Percentiles rank a stretch among this genome's conserved stretches.
Conservation (phyloP, 2,113 vertebrate species). For the Tachuris rubrigastra region DNA sequence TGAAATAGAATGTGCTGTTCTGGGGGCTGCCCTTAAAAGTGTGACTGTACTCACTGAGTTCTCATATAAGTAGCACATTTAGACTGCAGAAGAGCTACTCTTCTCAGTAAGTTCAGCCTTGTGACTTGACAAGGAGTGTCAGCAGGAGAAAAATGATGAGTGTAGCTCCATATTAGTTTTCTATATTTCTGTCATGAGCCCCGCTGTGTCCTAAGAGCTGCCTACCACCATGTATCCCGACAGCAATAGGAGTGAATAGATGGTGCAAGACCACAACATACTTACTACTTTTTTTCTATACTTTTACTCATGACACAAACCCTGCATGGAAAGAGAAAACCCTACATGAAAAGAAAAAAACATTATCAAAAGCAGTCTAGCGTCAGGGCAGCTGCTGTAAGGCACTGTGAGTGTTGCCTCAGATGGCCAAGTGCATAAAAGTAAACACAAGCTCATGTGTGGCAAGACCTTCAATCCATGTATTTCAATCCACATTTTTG, state of each 20-base stretch:
- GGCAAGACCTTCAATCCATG: background rate
- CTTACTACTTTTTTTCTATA: background rate
- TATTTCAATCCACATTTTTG: background rate
- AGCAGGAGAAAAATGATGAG: background rate
- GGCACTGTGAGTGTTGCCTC: background rate
- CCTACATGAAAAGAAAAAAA: background rate
- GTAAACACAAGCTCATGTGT: background rate
- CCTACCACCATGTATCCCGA: background rate
- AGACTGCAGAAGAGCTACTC: background rate
- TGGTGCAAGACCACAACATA: background rate
- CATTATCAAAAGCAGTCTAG: background rate
- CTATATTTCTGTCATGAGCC: background rate
- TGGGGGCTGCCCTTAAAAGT: background rate
- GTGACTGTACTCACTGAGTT: background rate
- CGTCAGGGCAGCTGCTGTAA: background rate
- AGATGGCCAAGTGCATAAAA: background rate
- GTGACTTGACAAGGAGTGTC: background rate
- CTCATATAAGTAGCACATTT: background rate
- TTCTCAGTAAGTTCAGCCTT: background rate
- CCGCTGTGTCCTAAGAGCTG: background rate
- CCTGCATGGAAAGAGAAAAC: background rate
- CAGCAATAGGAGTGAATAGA: background rate
- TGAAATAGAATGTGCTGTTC: background rate
- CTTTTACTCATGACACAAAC: background rate
- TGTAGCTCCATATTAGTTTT: background rate